Evolutionary conservation across 2,797 vertebrate genomes (phyloP), one percentile per base, ranked within the genome.

Genomic region (Hapalemur alaotrensis): DNA sequence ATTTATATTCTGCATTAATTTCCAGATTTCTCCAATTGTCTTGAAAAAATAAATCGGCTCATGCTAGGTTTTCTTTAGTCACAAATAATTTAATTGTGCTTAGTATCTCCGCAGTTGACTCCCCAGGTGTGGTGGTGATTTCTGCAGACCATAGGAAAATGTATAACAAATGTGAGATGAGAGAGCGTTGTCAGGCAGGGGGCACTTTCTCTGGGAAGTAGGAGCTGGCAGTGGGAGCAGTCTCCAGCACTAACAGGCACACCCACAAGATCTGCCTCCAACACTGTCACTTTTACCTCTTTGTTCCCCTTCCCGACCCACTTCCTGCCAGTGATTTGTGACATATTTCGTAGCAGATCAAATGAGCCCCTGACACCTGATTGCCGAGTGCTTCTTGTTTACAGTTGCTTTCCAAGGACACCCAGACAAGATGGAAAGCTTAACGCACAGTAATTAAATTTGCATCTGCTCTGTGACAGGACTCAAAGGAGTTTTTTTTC

Each of bases 371-470:
- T 99, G 99, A 99, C 99, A 99, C 99, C 99, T 99, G 99, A 99
- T 99, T 99, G 99, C 99, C 95, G 98, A 99, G 98, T 99, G 99
- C 98, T 98, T 98, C 98, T 99, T 99, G 99, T 99, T 99, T 99
- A 99, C 99, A 99, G 99, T 99, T 98, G 98, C 99, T 99, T 99
- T 98, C 98, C 98, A 98, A 99, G 98, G 99, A 99, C 98, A 98
- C 98, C 98, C 97, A 98, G 98, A 99, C 99, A 99, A 99, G 99
- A 99, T 99, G 99, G 99, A 99, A 99, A 99, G 99, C 99, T 99
- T 99, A 99, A 99, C 98, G 99, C 98, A 97, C 98, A 98, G 99
- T 99, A 99, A 99, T 99, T 99, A 99, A 99, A 99, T 99, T 99
- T 99, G 99, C 99, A 99, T 99, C 99, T 98, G 98, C 99, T 98